Base-by-base conservation (phyloP, 2,797 vertebrate species). In the Pangasius djambal region DNA sequence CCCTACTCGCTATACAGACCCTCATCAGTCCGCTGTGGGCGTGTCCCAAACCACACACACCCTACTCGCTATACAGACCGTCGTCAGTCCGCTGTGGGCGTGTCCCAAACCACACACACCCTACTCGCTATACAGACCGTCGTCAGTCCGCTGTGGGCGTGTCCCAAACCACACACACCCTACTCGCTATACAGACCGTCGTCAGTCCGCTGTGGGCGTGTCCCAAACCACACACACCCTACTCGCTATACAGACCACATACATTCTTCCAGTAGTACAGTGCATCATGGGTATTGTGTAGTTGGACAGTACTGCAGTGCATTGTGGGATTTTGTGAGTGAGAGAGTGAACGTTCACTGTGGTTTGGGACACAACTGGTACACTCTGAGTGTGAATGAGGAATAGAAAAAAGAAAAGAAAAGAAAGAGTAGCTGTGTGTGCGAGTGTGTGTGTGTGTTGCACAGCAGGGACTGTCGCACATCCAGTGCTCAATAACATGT, bases 401-500 rank as follows among this genome's bases (percentile, higher is more conserved):
- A 4, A 75, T 22, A 28, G 8, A 74, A 74, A 40, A 6, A 44
- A 44, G 20, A 18, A 44, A 6, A 37, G 37, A 77, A 50, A 50
- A 18, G 10, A 48, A 25, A 74, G 13, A 18, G 1, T 15, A 12
- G 4, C 9, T 82, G 0, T 59, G 75, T 77, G 44, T 74, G 70
- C 25, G 70, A 28, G 37, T 78, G 75, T 78, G 70, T 44, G 34
- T 40, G 63, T 20, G 83, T 52, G 83, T 52, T 34, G 13, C 63
- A 28, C 44, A 84, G 83, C n/a, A 70, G 25, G 63, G 28, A n/a
- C 1, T 70, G 44, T 70, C 4, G 31, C 63, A 70, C 63, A 22
- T 55, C 48, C 83, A 52, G 83, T 72, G 65, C 63, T 85, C 83
- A 72, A 85, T 52, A 69, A 69, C 83, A 85, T 85, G 65, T 85